These are phyloP conservation scores for Mythimna pallens DNA, from an alignment of 2,888 invertebrate genomes.

Conservation along the genomic window DNA sequence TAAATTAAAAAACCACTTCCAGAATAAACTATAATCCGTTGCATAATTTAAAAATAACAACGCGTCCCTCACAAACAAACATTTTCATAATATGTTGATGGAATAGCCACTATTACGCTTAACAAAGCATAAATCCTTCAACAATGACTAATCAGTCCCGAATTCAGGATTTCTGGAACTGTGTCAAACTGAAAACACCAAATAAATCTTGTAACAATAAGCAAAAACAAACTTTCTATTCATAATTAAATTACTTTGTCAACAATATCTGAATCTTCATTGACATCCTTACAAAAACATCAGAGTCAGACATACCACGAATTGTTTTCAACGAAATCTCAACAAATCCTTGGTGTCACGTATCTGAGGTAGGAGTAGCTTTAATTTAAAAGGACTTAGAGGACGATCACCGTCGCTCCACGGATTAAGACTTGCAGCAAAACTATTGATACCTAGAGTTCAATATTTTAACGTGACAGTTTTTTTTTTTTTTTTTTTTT, in stretches of 20 bases:
- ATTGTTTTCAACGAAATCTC: conserved; percentile 55
- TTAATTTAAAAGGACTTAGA: conserved; percentile 75
- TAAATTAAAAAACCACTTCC: no score
- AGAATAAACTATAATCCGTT: not conserved
- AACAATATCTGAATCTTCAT: conserved; percentile 44
- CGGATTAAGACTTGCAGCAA: conserved; percentile 63
- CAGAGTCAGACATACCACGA: conserved; percentile 25
- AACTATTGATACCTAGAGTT: conserved; percentile 49
- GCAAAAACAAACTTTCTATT: conserved; percentile 31
- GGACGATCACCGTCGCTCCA: conserved; percentile 60
- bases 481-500: no score
- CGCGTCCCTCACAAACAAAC: not conserved
- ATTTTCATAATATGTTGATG: not conserved
- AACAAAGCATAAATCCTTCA: not conserved
- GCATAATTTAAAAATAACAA: not conserved
- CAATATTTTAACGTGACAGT: conserved; percentile 43
- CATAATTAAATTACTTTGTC: conserved; percentile 45
- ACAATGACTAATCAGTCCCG: conserved; percentile 9
- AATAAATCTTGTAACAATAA: conserved; percentile 17
- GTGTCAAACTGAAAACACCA: conserved; percentile 9
- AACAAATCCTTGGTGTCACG: conserved; percentile 60
- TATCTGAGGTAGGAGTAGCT: conserved; percentile 49
- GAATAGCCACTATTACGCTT: not conserved
- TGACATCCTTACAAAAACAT: conserved; percentile 34
- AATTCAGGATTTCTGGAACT: conserved; percentile 4